Percentiles rank a stretch among this genome's conserved stretches.
phyloP scores from a whole-genome alignment of 2,888 invertebrate genomes.

The Lasioglossum oenotherae region DNA sequence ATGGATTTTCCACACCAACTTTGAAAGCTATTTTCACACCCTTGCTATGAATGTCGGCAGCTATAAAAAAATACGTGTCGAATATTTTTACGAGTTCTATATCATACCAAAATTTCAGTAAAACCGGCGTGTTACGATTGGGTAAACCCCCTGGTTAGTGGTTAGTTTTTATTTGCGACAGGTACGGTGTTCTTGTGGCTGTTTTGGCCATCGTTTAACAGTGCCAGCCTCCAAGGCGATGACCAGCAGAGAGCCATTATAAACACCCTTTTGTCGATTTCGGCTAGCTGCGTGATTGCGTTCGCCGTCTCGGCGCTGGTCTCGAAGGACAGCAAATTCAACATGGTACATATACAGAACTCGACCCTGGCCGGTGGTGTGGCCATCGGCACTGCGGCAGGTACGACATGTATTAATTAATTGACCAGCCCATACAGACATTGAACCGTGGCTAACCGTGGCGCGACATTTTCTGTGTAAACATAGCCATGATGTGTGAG shows the following conservation, averaged over 20 bases:
- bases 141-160: no score
- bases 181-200: slow-evolving; percentile 98
- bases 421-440: neutral
- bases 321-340: slow-evolving; percentile 90
- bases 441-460: slow-evolving; percentile 14
- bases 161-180: slow-evolving; percentile 75
- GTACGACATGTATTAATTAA: slow-evolving; percentile 66
- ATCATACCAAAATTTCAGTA: no score
- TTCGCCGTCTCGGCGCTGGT: slow-evolving; percentile 93
- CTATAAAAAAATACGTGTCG: no score
- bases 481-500: slow-evolving; percentile 88
- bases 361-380: slow-evolving; percentile 97
- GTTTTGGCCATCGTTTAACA: slow-evolving; percentile 99
- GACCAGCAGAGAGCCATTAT: slow-evolving; percentile 94
- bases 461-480: slow-evolving; percentile 42
- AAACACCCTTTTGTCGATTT: slow-evolving; percentile 96
- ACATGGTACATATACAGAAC: slow-evolving; percentile 98
- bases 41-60: no score
- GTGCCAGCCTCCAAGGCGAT: slow-evolving; percentile 89
- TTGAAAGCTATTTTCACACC: no score
- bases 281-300: slow-evolving; percentile 92
- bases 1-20: no score
- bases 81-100: no score
- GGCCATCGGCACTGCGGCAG: slow-evolving; percentile 93
- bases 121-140: no score